phyloP scores from a whole-genome alignment of 2,888 invertebrate species.

The Epirrhoe tristata region DNA sequence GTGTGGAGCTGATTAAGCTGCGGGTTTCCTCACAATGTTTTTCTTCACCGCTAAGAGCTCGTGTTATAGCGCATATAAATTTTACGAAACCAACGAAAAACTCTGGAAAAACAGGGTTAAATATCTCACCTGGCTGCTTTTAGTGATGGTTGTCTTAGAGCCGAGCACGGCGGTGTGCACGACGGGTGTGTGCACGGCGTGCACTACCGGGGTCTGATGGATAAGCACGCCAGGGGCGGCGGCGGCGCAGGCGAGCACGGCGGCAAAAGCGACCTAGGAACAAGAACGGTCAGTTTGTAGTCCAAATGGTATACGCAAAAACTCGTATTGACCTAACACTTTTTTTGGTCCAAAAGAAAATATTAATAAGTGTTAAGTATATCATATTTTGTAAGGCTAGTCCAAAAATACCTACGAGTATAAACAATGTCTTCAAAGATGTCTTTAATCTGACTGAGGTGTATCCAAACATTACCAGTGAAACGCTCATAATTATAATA shows the following conservation, averaged over 20 bases:
- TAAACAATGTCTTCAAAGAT: no score
- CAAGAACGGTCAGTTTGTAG: background rate
- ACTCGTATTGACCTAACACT: background rate
- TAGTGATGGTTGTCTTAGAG: constrained; percentile 76
- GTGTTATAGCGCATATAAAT: no score
- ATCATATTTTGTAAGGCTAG: no score
- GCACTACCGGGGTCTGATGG: constrained; percentile 69
- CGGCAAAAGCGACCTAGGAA: constrained; percentile 78
- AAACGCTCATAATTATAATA: background rate
- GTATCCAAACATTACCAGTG: no score
- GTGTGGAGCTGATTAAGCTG: no score
- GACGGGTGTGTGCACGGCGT: constrained; percentile 52
- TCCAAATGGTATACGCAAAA: background rate
- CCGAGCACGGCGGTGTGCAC: constrained; percentile 68
- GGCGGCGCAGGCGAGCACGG: constrained; percentile 80
- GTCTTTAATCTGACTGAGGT: no score
- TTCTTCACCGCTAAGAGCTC: no score
- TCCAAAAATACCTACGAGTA: no score
- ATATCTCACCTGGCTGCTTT: constrained; percentile 67
- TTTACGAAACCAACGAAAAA: no score
- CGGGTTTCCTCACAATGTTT: no score
- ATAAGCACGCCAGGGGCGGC: constrained; percentile 76
- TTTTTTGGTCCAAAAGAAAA: background rate
- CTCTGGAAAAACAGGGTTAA: no score
- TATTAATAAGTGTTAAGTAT: background rate